Evolutionary conservation across 2,888 invertebrate genomes (phyloP).

Genomic region (Spodoptera picta): DNA sequence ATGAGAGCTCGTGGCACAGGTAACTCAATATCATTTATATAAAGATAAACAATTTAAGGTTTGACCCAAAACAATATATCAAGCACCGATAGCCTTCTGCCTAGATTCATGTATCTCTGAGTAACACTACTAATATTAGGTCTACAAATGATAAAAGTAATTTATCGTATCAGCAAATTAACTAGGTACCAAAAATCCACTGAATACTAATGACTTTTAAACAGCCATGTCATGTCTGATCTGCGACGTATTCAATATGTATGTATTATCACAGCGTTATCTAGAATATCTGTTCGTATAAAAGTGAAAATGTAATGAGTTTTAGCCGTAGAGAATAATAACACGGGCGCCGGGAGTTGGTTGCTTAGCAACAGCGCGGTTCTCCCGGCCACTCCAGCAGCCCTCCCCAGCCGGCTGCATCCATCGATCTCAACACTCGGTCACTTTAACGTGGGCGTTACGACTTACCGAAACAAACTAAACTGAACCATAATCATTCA

Average conservation of each 20-base stretch:
- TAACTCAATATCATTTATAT: too few species aligned
- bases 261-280: not conserved
- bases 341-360: conserved; percentile 48
- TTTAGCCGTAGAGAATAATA: conserved; percentile 38
- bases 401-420: conserved; percentile 54
- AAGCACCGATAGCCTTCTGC: too few species aligned
- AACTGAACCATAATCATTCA: conserved; percentile 16
- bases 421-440: conserved; percentile 48
- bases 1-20: too few species aligned
- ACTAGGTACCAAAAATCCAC: too few species aligned
- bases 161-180: too few species aligned
- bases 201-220: conserved; percentile 1
- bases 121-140: too few species aligned
- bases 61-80: too few species aligned
- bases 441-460: conserved; percentile 20
- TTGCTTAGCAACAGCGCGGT: conserved; percentile 53
- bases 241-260: conserved; percentile 9
- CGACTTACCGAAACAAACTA: conserved; percentile 7
- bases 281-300: conserved; percentile 10
- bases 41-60: too few species aligned
- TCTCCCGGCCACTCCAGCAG: conserved; percentile 47
- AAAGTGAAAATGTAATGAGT: conserved; percentile 37
- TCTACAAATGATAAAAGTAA: too few species aligned
- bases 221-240: conserved; percentile 1
- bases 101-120: too few species aligned